Evolutionary conservation across 35 echinoderm and acorn worm genomes (phyloP), one percentile per base, ranked within the genome.

Genomic region (Apostichopus californicus): DNA sequence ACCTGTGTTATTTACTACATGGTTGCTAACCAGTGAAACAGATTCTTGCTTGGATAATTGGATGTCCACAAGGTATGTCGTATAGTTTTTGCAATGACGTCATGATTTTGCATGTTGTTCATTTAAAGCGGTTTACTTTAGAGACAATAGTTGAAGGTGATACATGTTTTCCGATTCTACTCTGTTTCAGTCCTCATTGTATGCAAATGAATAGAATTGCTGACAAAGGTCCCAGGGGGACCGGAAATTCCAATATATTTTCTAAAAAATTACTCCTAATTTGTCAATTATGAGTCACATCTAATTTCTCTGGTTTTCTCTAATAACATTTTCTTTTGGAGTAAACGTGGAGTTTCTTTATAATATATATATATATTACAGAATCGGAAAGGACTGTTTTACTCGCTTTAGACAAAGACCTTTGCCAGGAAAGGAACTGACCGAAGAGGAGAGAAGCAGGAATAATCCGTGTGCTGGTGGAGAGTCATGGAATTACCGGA

Each of bases 1-100:
- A 34, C 78, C 78, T 12, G 78, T 80, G 12, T 34, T 80, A 12
- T 54, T 80, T 1, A 80, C 78, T 6, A 80, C 78, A 13, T 80
- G 78, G 78, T 80, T 80, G 78, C 25, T 80, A 26, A 80, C 78
- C 22, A 80, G 78, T 54, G 78, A 80, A 26, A 80, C 78, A 3
- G 78, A 80, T 54, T 25, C 78, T 14, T 34, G 18, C 13, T 26
- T 80, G 12, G 78, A 80, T 54, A 20, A 80, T 26, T 80, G 78
- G 78, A 80, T 80, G 78, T 25, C 18, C 25, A 80, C 78, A 46
- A 25, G 78, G 78, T 80, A 80, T 12, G 18, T 80, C 9, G 21
- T 10, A 34, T 0, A 80, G 34, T 25, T 80, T 34, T 10, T 1
- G 22, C 5, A 79, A 9, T 52, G 28, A 52, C 9, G 10, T 9